phyloP scores from a whole-genome alignment of 2,888 invertebrate genomes.

The Oscheius sp. region DNA sequence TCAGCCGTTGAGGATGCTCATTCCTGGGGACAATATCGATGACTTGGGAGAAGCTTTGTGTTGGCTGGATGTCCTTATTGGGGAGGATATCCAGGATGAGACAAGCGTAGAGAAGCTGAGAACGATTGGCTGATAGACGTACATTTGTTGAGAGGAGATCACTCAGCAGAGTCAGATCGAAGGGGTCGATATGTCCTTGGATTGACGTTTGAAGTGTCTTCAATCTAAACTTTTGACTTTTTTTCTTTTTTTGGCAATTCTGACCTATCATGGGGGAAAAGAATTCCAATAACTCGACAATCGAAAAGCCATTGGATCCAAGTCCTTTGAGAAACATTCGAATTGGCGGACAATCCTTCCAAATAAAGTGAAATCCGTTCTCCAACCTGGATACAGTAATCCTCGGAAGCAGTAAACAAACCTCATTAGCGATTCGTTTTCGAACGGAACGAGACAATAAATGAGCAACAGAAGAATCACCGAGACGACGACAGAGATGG shows the following conservation, averaged over 20 bases:
- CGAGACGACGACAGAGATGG: slow-evolving; percentile 18
- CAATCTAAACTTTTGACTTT: slow-evolving; percentile 28
- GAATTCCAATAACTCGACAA: slow-evolving; percentile 37
- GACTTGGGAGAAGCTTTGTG: slow-evolving; percentile 32
- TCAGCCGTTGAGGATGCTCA: slow-evolving; percentile 43
- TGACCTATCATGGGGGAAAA: slow-evolving; percentile 39
- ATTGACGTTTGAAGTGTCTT: slow-evolving; percentile 19
- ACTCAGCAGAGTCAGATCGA: slow-evolving; percentile 47
- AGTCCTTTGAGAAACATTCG: slow-evolving; percentile 13
- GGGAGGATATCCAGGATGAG: slow-evolving; percentile 41
- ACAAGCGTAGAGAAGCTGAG: slow-evolving; percentile 41
- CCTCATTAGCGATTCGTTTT: slow-evolving; percentile 26
- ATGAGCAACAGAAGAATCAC: slow-evolving; percentile 42
- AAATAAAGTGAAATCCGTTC: slow-evolving; percentile 26
- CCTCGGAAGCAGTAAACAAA: not conserved
- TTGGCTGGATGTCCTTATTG: slow-evolving; percentile 39
- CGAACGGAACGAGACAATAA: slow-evolving; percentile 32
- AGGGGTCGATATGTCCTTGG: slow-evolving; percentile 50
- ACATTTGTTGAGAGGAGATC: slow-evolving; percentile 49
- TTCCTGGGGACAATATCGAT: slow-evolving; percentile 40
- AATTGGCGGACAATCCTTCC: slow-evolving; percentile 23
- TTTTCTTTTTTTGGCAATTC: not conserved
- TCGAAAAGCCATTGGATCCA: slow-evolving; percentile 34
- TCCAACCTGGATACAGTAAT: slow-evolving; percentile 25
- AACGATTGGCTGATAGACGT: slow-evolving; percentile 42